phyloP scores from a whole-genome alignment of 2,888 invertebrate genomes.

The Lasioglossum calceatum region DNA sequence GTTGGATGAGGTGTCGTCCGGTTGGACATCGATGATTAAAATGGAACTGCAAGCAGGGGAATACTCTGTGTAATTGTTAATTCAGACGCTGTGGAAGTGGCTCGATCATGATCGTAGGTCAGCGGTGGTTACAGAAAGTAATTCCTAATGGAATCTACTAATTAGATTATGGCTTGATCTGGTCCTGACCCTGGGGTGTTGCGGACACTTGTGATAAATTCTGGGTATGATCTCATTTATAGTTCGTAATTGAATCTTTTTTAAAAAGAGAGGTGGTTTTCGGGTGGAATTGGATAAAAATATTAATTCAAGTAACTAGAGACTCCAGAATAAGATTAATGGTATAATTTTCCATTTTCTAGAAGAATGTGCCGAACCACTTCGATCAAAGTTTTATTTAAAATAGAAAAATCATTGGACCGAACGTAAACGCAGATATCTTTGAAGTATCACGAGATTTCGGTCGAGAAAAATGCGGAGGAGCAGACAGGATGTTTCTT shows the following conservation, averaged over 20 bases:
- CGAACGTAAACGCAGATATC: background rate
- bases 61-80: background rate
- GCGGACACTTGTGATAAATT: background rate
- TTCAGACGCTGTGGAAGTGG: background rate
- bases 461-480: background rate
- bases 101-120: background rate
- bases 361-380: background rate
- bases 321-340: too few species aligned
- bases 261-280: background rate
- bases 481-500: slow-evolving; percentile 7
- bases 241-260: background rate
- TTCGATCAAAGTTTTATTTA: background rate
- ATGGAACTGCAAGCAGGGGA: background rate
- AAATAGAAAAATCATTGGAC: background rate
- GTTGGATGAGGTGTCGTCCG: background rate
- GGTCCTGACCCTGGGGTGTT: background rate
- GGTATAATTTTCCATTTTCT: background rate
- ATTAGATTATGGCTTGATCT: background rate
- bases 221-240: background rate
- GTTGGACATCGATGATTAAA: background rate
- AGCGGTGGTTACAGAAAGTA: background rate
- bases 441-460: background rate
- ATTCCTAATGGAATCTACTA: background rate
- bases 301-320: too few species aligned
- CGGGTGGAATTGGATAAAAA: too few species aligned